These are phyloP conservation scores for Watsonalla binaria DNA, from an alignment of 2,888 invertebrate species.

Conservation along the genomic window DNA sequence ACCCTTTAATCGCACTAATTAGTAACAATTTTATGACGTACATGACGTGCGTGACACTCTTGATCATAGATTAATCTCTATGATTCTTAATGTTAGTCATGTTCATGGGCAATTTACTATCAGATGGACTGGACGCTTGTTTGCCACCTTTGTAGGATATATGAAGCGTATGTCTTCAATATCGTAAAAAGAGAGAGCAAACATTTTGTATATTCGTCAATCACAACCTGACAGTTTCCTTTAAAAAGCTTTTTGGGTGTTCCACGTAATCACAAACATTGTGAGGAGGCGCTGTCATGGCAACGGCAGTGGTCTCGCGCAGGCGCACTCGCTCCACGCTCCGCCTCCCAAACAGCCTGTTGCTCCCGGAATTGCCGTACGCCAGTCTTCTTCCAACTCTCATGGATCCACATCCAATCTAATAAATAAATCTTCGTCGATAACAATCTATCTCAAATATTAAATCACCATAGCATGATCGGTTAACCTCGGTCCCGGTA, in stretches of 20 bases:
- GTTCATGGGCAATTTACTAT: too few relatives aligned
- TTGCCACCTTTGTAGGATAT: too few relatives aligned
- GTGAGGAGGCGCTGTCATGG: conserved; percentile 68
- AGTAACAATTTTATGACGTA: too few relatives aligned
- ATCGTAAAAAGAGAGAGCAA: conserved; percentile 36
- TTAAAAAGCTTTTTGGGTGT: conserved; percentile 38
- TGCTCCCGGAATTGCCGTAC: conserved; percentile 56
- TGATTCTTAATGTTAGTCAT: too few relatives aligned
- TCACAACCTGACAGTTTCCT: conserved; percentile 49
- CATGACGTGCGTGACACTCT: too few relatives aligned
- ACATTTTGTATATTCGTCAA: conserved; percentile 52
- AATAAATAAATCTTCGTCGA: conserved; percentile 21
- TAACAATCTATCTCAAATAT: conserved; percentile 5
- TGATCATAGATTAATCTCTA: too few relatives aligned
- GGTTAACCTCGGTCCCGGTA: conserved; percentile 18
- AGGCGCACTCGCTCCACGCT: conserved; percentile 48
- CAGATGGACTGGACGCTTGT: too few relatives aligned
- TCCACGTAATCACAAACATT: conserved; percentile 64
- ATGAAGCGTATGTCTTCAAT: conserved; percentile 7
- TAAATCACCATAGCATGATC: conserved; percentile 13
- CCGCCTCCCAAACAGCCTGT: conserved; percentile 71
- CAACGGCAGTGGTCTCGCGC: conserved; percentile 58
- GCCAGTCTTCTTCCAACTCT: conserved; percentile 55
- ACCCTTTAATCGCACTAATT: too few relatives aligned
- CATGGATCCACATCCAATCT: conserved; percentile 47